A percentile compares a stretch with the other conserved stretches of the same genome.
phyloP scores from a whole-genome alignment of 1,140 invertebrate species.

The Tigriopus japonicus region DNA sequence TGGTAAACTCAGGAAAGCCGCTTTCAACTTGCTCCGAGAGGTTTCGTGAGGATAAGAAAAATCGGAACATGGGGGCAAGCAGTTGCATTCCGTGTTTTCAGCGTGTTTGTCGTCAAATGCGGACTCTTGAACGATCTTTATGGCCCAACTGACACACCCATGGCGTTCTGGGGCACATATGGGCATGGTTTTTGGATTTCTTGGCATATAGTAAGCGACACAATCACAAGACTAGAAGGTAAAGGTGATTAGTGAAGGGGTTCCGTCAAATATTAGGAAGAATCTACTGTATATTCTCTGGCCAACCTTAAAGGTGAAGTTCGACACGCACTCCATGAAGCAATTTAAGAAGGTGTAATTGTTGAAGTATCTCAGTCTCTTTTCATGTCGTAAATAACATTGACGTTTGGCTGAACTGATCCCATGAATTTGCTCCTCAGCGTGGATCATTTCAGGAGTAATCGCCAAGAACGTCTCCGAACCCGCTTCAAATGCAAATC shows the following conservation, averaged over 20 bases:
- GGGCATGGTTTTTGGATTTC: background rate
- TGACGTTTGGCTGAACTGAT: background rate
- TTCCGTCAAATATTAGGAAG: too few relatives aligned
- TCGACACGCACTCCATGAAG: background rate
- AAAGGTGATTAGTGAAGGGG: too few relatives aligned
- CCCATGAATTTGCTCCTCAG: background rate
- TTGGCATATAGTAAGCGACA: background rate
- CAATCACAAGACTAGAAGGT: background rate
- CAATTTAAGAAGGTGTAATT: background rate
- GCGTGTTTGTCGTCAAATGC: background rate
- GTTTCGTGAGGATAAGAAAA: background rate
- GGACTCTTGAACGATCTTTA: background rate
- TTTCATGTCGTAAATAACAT: constrained; percentile 1
- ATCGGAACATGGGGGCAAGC: background rate
- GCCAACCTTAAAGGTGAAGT: background rate
- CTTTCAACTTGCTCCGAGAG: background rate
- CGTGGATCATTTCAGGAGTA: background rate
- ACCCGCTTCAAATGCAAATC: background rate
- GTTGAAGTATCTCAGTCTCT: background rate
- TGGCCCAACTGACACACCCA: background rate
- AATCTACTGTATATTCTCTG: too few relatives aligned
- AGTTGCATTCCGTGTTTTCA: background rate
- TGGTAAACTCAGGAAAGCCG: background rate
- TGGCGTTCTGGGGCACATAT: background rate
- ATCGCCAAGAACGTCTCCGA: constrained; percentile 1